These are phyloP conservation scores for Delphinapterus leucas DNA, from an alignment of 2,113 vertebrate species.

Conservation along the genomic window DNA sequence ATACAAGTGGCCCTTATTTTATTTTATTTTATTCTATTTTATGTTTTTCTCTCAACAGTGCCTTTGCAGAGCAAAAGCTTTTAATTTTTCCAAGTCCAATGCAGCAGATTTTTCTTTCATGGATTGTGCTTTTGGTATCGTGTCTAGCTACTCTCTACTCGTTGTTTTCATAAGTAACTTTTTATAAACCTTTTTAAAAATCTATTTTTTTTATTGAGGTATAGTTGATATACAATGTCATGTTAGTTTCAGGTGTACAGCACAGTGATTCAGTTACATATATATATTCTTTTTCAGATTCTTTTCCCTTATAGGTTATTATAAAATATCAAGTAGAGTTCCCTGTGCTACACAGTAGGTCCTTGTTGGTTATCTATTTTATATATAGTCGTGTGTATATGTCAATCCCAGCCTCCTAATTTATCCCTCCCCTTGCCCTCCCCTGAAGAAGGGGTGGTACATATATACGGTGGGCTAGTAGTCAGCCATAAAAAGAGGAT, in stretches of 20 bases:
- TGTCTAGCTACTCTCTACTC: background rate
- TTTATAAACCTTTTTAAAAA: background rate
- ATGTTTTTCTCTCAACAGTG: background rate
- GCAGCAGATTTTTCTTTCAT: background rate
- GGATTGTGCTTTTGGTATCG: background rate
- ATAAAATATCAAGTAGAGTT: background rate
- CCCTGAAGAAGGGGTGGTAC: background rate
- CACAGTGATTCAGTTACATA: background rate
- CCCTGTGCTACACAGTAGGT: background rate
- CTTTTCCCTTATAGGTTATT: background rate
- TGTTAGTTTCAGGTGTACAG: background rate
- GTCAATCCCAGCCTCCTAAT: background rate
- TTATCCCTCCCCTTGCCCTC: background rate
- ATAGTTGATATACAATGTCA: background rate
- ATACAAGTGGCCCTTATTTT: background rate
- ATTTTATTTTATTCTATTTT: background rate
- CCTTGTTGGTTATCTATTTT: background rate
- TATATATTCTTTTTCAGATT: background rate
- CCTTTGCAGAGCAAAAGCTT: background rate
- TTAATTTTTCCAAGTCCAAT: background rate
- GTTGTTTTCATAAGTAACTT: background rate
- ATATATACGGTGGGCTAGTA: background rate
- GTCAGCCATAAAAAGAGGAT: background rate
- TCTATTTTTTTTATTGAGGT: background rate
- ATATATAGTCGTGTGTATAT: background rate